phyloP scores from a whole-genome alignment of 2,888 invertebrate genomes.

The Corythucha ciliata region DNA sequence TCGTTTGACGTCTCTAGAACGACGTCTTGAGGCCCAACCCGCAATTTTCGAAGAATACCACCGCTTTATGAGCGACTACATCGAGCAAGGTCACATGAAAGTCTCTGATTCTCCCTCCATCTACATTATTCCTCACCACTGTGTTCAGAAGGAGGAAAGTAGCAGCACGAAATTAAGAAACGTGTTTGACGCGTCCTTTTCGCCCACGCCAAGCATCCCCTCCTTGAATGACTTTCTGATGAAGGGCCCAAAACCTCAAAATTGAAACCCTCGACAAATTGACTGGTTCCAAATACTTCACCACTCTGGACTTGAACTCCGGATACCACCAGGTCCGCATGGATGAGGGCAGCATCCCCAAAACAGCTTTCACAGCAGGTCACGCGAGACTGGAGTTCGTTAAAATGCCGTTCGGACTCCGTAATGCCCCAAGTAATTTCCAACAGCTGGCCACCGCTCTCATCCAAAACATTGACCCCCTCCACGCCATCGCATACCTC shows the following conservation, averaged over 20 bases:
- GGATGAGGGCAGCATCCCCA: not conserved
- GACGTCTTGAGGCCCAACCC: too few relatives aligned
- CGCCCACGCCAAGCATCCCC: too few relatives aligned
- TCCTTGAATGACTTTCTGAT: not conserved
- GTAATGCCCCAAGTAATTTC: slow-evolving; percentile 7
- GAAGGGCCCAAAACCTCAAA: not conserved
- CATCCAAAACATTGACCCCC: too few relatives aligned
- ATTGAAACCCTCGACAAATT: slow-evolving; percentile 1
- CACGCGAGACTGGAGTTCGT: not conserved
- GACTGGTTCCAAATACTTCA: not conserved
- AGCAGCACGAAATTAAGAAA: not conserved
- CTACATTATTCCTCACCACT: not conserved
- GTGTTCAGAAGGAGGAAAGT: not conserved
- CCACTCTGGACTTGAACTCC: too few relatives aligned
- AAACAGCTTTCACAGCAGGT: not conserved
- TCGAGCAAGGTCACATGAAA: too few relatives aligned
- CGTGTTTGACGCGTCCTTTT: too few relatives aligned
- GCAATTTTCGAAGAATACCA: too few relatives aligned
- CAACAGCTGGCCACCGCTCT: not conserved
- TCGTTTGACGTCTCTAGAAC: too few relatives aligned
- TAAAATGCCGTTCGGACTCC: not conserved
- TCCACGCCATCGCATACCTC: too few relatives aligned
- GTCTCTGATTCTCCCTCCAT: not conserved
- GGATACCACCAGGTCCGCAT: slow-evolving; percentile 4
- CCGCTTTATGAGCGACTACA: too few relatives aligned